Evolutionary conservation across 2,888 invertebrate genomes (phyloP).

Genomic region (Thymelicus acteon): DNA sequence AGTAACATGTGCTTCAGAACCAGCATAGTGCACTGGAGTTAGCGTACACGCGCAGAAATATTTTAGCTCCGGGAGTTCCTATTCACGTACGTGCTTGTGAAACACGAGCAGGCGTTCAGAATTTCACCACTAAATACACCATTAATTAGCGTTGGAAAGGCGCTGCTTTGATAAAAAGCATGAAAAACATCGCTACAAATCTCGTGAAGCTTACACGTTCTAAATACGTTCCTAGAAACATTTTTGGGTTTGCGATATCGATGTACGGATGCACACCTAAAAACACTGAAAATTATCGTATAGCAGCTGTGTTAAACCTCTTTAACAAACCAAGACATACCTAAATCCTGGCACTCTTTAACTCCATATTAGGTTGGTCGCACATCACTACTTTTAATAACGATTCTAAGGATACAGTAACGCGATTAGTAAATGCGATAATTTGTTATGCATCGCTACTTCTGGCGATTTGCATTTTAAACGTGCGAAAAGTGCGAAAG

Average conservation of each 20-base stretch:
- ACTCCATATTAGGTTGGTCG: too few relatives aligned
- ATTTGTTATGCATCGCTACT: too few relatives aligned
- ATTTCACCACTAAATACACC: slow-evolving; percentile 27
- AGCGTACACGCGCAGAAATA: slow-evolving; percentile 5
- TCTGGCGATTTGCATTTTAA: too few relatives aligned
- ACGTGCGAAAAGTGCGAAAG: too few relatives aligned
- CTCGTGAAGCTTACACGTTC: neutral
- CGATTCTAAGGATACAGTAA: too few relatives aligned
- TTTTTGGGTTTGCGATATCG: neutral
- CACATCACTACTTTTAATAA: too few relatives aligned
- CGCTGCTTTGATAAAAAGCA: slow-evolving; percentile 18
- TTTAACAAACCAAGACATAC: neutral
- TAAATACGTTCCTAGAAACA: slow-evolving; percentile 1
- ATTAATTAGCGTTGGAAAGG: slow-evolving; percentile 22
- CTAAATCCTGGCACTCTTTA: too few relatives aligned
- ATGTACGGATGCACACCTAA: too few relatives aligned
- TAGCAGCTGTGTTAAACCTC: neutral
- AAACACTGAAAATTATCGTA: neutral
- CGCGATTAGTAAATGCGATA: too few relatives aligned
- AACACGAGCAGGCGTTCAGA: slow-evolving; percentile 10
- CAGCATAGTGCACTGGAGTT: slow-evolving; percentile 4
- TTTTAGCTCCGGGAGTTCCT: slow-evolving; percentile 14
- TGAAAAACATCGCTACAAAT: slow-evolving; percentile 19
- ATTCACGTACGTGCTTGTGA: slow-evolving; percentile 20
- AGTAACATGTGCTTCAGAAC: slow-evolving; percentile 13